Conservation (phyloP, 2,797 vertebrate genomes). For the Falco berigora region DNA sequence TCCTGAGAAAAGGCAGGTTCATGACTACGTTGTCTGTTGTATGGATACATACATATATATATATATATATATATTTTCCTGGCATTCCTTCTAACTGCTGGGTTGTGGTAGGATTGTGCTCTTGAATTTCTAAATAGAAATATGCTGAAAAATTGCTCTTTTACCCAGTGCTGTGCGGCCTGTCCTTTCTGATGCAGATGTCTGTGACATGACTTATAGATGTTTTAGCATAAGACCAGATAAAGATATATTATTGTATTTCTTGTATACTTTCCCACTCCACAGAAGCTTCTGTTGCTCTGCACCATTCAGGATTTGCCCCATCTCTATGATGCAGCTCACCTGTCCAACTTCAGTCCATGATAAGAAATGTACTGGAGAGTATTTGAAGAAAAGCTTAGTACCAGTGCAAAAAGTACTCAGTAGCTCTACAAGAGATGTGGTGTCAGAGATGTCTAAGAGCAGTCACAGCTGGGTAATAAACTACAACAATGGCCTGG, state of each 20-base stretch:
- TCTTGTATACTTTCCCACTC: not conserved
- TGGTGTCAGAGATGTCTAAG: not conserved
- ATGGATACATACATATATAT: not conserved
- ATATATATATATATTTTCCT: not conserved
- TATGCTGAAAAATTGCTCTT: not conserved
- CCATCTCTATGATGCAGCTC: not conserved
- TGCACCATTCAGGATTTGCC: not conserved
- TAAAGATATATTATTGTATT: not conserved
- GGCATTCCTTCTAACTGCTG: not conserved
- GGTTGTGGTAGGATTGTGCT: not conserved
- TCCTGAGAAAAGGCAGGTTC: not conserved
- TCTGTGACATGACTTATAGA: not conserved
- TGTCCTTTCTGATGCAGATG: not conserved
- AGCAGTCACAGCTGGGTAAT: not conserved
- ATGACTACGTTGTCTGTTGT: not conserved
- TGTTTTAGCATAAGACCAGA: not conserved
- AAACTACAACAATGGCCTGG: not conserved
- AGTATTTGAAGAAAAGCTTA: not conserved
- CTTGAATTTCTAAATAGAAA: not conserved
- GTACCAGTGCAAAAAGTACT: not conserved
- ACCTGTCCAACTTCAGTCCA: not conserved
- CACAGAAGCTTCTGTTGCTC: not conserved
- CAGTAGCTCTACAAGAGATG: not conserved
- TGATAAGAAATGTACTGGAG: not conserved
- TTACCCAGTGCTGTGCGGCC: not conserved